A percentile compares a stretch with the other conserved stretches of the same genome.
phyloP scores from a whole-genome alignment of 2,113 vertebrate species.

The Bettongia penicillata region DNA sequence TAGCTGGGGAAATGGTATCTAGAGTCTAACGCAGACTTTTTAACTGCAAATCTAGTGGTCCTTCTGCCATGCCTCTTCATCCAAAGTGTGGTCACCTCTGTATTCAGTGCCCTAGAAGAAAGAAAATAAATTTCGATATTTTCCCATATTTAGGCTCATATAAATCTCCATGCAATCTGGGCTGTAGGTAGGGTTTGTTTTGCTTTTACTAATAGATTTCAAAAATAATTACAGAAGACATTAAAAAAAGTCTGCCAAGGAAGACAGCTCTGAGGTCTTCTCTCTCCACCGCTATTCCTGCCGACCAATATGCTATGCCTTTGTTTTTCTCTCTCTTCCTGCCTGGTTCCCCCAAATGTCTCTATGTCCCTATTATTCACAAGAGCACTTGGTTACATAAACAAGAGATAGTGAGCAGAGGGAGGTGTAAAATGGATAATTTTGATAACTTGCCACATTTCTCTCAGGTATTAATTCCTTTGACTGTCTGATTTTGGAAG shows the following conservation, averaged over 20 bases:
- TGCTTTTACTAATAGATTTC: not conserved
- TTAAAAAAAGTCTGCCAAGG: not conserved
- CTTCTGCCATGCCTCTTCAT: not conserved
- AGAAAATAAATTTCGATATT: not conserved
- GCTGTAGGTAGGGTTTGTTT: not conserved
- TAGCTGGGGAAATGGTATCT: not conserved
- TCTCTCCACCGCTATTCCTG: not conserved
- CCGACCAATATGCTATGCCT: not conserved
- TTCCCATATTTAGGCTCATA: not conserved
- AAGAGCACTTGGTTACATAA: not conserved
- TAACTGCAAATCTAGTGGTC: not conserved
- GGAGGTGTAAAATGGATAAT: too few relatives aligned
- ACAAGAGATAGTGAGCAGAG: too few relatives aligned
- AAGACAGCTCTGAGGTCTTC: not conserved
- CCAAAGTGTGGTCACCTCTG: not conserved
- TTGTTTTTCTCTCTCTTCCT: not conserved
- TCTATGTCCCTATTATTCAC: not conserved
- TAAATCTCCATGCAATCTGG: not conserved
- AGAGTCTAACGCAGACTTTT: not conserved
- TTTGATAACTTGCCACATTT: not conserved
- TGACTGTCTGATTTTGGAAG: too few relatives aligned
- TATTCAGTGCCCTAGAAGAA: not conserved
- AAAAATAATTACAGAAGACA: not conserved
- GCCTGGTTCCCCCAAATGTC: not conserved
- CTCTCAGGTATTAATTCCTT: not conserved